Evolutionary conservation across 1,140 invertebrate species (phyloP).

Genomic region (Macrobrachium rosenbergii): DNA sequence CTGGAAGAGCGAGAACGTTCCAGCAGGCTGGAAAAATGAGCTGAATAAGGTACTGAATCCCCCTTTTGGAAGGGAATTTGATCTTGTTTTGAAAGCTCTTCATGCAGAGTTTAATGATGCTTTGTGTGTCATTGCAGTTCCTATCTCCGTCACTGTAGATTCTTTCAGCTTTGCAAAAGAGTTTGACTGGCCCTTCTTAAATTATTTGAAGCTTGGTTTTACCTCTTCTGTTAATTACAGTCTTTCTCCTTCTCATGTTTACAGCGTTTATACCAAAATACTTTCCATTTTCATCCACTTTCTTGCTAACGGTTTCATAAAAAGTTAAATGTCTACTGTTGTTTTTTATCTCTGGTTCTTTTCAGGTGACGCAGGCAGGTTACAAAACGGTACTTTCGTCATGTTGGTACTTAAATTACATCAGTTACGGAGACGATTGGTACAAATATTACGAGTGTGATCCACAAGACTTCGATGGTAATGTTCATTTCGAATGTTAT

Average conservation of each 20-base stretch:
- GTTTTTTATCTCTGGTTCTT: constrained; percentile 20
- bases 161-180: neutral
- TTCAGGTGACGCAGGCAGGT: constrained; percentile 74
- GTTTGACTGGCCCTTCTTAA: too few relatives aligned
- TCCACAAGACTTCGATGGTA: constrained; percentile 77
- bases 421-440: constrained; percentile 83
- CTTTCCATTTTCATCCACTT: too few relatives aligned
- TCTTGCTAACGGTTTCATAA: too few relatives aligned
- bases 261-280: too few relatives aligned
- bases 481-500: neutral
- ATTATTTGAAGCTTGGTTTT: too few relatives aligned
- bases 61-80: neutral
- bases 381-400: constrained; percentile 80
- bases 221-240: too few relatives aligned
- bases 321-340: too few relatives aligned
- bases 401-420: constrained; percentile 89
- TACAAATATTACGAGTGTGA: constrained; percentile 82
- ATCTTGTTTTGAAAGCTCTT: neutral
- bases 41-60: neutral
- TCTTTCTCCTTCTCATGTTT: too few relatives aligned
- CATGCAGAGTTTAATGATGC: too few relatives aligned
- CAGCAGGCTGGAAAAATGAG: constrained; percentile 4
- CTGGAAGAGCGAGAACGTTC: constrained; percentile 38
- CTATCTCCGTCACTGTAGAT: too few relatives aligned
- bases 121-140: too few relatives aligned